phyloP scores from a whole-genome alignment of 37 sponge, comb jelly and placozoan genomes.

The Geodia barretti region DNA sequence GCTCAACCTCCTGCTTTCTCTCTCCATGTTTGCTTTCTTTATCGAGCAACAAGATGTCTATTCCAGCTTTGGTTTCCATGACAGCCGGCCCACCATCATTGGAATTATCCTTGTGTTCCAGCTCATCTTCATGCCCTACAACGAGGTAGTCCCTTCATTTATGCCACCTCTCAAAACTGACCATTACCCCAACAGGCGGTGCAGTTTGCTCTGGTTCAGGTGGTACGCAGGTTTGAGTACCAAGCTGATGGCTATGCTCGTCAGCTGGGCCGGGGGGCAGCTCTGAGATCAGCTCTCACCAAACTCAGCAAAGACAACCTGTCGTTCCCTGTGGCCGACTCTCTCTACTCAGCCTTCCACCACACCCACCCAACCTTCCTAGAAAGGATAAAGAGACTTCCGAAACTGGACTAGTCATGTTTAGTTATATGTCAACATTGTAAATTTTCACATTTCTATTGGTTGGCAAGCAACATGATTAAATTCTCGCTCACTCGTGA shows the following conservation, averaged over 20 bases:
- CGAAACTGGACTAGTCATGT: slow-evolving; percentile 19
- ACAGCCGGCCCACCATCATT: slow-evolving; percentile 80
- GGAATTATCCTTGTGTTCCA: slow-evolving; percentile 81
- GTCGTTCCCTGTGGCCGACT: slow-evolving; percentile 88
- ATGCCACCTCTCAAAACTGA: neutral
- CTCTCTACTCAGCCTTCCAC: slow-evolving; percentile 89
- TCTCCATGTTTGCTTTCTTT: slow-evolving; percentile 83
- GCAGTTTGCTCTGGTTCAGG: slow-evolving; percentile 64
- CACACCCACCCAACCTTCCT: slow-evolving; percentile 92
- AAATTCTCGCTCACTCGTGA: too few species aligned
- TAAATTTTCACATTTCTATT: too few species aligned
- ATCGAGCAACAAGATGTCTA: slow-evolving; percentile 77
- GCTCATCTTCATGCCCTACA: slow-evolving; percentile 71
- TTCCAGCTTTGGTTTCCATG: slow-evolving; percentile 90
- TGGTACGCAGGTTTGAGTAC: slow-evolving; percentile 88
- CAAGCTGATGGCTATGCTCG: slow-evolving; percentile 95
- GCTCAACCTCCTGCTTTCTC: slow-evolving; percentile 61
- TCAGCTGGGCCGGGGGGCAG: slow-evolving; percentile 26
- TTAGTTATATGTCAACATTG: too few species aligned
- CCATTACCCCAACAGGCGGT: slow-evolving; percentile 39
- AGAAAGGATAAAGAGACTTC: slow-evolving; percentile 72
- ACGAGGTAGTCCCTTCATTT: slow-evolving; percentile 28
- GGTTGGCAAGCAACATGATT: too few species aligned
- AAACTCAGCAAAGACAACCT: slow-evolving; percentile 87
- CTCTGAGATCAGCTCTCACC: slow-evolving; percentile 73